Conservation (phyloP, 2,888 invertebrate species). For the Hoplodrina ambigua region DNA sequence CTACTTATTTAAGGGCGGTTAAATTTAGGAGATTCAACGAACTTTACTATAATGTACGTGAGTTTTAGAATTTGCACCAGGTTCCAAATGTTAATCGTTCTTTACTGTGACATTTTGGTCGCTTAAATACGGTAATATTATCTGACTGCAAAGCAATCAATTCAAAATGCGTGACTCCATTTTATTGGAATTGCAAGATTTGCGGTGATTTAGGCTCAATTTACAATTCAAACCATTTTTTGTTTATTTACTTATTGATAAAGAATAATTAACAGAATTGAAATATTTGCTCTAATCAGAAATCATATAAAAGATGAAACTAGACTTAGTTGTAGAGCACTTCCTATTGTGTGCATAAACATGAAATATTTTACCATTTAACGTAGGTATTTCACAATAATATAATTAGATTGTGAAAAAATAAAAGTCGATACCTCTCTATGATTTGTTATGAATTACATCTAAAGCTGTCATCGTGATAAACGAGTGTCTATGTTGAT, state of each 20-base stretch:
- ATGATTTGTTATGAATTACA: slow-evolving; percentile 12
- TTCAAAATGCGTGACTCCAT: slow-evolving; percentile 47
- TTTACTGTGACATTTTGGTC: slow-evolving; percentile 44
- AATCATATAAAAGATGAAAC: background rate
- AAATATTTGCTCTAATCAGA: background rate
- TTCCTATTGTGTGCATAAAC: slow-evolving; percentile 1
- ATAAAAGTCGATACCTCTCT: slow-evolving; percentile 13
- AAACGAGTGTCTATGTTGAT: slow-evolving; percentile 23
- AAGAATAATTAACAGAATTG: background rate
- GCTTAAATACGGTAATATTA: slow-evolving; percentile 28
- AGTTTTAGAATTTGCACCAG: slow-evolving; percentile 26
- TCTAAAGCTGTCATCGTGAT: slow-evolving; percentile 32
- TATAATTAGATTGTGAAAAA: slow-evolving; percentile 27
- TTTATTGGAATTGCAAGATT: slow-evolving; percentile 38
- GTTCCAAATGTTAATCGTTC: slow-evolving; percentile 41
- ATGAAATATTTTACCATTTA: slow-evolving; percentile 2
- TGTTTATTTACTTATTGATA: background rate
- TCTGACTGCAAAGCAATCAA: slow-evolving; percentile 23
- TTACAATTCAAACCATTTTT: slow-evolving; percentile 11
- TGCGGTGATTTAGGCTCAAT: slow-evolving; percentile 18
- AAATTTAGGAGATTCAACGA: slow-evolving; percentile 46
- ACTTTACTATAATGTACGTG: slow-evolving; percentile 25
- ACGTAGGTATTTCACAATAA: slow-evolving; percentile 24
- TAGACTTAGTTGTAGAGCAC: background rate
- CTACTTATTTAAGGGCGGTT: slow-evolving; percentile 37